Percentiles rank a stretch among this genome's conserved stretches.
phyloP scores from a whole-genome alignment of 2,113 vertebrate species.

The Pelusios castaneus region DNA sequence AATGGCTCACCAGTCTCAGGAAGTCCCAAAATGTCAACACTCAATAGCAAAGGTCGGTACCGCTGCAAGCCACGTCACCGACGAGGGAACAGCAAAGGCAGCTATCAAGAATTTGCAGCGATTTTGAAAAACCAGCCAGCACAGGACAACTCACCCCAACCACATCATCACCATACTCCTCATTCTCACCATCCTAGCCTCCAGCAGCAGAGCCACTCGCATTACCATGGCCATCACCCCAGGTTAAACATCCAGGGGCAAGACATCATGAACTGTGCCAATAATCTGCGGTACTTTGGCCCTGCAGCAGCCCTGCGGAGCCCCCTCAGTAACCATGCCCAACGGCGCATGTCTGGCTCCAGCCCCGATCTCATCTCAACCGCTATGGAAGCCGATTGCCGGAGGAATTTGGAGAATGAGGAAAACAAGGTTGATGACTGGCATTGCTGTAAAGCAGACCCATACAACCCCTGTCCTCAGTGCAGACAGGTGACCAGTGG shows the following conservation, averaged over 20 bases:
- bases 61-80: conserved; percentile 96
- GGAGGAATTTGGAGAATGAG: conserved; percentile 72
- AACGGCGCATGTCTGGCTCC: conserved; percentile 87
- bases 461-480: conserved; percentile 84
- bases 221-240: conserved; percentile 67
- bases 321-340: conserved; percentile 93
- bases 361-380: conserved; percentile 94
- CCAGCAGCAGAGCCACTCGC: conserved; percentile 65
- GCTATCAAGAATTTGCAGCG: conserved; percentile 89
- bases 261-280: conserved; percentile 92
- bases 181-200: conserved; percentile 40
- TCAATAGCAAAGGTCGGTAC: conserved; percentile 89
- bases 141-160: conserved; percentile 74
- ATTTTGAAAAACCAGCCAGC: conserved; percentile 81
- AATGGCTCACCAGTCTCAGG: conserved; percentile 88
- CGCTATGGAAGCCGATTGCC: conserved; percentile 84
- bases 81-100: conserved; percentile 94
- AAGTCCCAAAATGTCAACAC: conserved; percentile 92
- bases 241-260: conserved; percentile 83
- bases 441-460: conserved; percentile 85
- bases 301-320: conserved; percentile 93
- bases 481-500: conserved; percentile 74
- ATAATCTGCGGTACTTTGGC: conserved; percentile 95
- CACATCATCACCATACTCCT: conserved; percentile 18
- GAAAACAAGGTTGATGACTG: conserved; percentile 70